Percentiles rank a stretch among this genome's conserved stretches.
Evolutionary conservation across 2,888 invertebrate genomes (phyloP).

Genomic region (Lampropteryx suffumata): DNA sequence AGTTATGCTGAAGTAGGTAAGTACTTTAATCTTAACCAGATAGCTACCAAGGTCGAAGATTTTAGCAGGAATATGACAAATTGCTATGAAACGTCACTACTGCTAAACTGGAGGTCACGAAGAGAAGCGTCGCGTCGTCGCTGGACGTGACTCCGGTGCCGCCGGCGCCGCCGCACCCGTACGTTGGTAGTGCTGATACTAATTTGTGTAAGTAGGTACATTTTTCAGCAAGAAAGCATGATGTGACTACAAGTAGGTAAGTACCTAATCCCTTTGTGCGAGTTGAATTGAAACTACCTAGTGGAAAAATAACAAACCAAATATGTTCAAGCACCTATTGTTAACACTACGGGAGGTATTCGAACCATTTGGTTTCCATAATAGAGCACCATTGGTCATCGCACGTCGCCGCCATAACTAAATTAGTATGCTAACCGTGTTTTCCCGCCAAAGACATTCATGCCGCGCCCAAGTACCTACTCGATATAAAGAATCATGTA

Average conservation of each 20-base stretch:
- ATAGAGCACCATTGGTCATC: conserved; percentile 57
- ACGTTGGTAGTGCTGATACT: no score
- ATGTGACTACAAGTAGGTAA: no score
- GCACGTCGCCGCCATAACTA: conserved; percentile 55
- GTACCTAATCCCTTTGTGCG: conserved; percentile 34
- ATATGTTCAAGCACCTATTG: conserved; percentile 68
- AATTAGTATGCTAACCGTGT: conserved; percentile 67
- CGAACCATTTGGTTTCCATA: conserved; percentile 63
- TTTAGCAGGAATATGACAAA: conserved; percentile 68
- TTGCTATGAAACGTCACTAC: conserved; percentile 39
- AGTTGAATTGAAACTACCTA: conserved; percentile 45
- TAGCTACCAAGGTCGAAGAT: conserved; percentile 54
- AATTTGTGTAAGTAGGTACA: no score
- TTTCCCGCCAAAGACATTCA: conserved; percentile 71
- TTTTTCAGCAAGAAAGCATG: no score
- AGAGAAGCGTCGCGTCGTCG: no score
- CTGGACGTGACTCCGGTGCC: no score
- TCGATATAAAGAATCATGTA: conserved; percentile 78
- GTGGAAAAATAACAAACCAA: conserved; percentile 47
- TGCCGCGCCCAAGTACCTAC: conserved; percentile 71
- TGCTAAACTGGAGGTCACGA: conserved; percentile 63
- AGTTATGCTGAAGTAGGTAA: no score
- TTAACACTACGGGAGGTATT: conserved; percentile 45
- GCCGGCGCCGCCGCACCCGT: no score
- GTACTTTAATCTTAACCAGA: no score